Base-by-base conservation (phyloP, 1,140 invertebrate genomes). In the Pseudomyrmex pallidus region DNA sequence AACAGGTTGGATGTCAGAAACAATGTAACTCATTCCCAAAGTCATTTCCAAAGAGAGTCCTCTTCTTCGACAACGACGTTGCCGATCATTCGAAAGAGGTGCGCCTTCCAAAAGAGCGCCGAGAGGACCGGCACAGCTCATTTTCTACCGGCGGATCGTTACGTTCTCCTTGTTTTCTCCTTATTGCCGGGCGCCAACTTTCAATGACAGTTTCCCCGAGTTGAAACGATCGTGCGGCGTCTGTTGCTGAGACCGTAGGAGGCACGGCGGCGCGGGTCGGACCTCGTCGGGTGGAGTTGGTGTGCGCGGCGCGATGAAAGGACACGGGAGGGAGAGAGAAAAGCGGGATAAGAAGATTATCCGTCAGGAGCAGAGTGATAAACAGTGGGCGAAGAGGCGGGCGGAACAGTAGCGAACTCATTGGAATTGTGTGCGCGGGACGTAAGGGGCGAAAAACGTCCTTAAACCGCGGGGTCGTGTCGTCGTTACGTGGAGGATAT, bases 101-200 rank as follows among this genome's bases (percentile, higher is more conserved):
- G 35, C 35, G 72, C 57, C 48, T 63, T 70, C 59, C 12, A 22
- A 50, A 48, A 62, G 48, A 63, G 12, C 17, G 10, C 9, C 50
- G 56, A 7, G 22, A 12, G 46, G 57, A 54, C 52, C 35, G 35
- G 74, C 56, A 44, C 78, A 46, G 78, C 59, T 82, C 70, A 82
- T 74, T 74, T 74, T 82, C 67, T n/a, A 82, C 57, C 46, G 25
- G 35, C 46, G 68, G 78, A 74, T 82, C 70, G 78, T 82, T 82
- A 82, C 35, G 57, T 82, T 20, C 68, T 72, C 66, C 66, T 82
- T 82, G 78, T 82, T 82, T 74, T 74, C 78, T 61, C 78, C 70
- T 82, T 82, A 82, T 82, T 82, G 78, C 70, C 50, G 17, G 35
- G 70, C 68, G 68, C 78, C 74, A 82, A 82, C 78, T 82, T 82